Evolutionary conservation across 2,113 vertebrate genomes (phyloP).

Genomic region (Oryzias melastigma): DNA sequence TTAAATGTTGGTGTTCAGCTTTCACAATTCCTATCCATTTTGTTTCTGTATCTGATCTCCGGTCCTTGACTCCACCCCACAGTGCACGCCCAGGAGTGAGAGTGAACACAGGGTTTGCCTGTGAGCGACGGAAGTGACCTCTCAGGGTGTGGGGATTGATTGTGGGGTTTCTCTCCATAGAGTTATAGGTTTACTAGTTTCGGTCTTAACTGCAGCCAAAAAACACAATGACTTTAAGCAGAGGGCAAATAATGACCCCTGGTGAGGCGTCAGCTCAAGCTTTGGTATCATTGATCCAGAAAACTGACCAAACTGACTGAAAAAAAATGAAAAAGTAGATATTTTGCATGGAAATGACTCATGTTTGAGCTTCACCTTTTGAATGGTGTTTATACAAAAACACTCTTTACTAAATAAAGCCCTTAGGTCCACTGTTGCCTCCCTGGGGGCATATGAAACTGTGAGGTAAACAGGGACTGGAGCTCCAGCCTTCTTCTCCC

Average conservation of each 20-base stretch:
- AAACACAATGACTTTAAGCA: constrained; percentile 58
- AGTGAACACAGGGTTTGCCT: constrained; percentile 52
- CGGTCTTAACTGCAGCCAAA: constrained; percentile 54
- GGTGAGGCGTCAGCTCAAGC: constrained; percentile 22
- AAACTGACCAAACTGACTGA: constrained; percentile 40
- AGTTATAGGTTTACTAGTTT: constrained; percentile 41
- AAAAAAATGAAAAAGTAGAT: constrained; percentile 15
- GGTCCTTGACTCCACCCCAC: constrained; percentile 15
- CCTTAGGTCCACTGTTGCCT: constrained; percentile 37
- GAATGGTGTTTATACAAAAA: constrained; percentile 12
- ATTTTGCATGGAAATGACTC: not conserved
- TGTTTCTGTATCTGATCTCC: constrained; percentile 15
- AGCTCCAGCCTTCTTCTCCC: constrained; percentile 47
- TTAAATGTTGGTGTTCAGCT: constrained; percentile 6
- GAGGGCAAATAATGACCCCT: constrained; percentile 27
- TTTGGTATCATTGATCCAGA: constrained; percentile 47
- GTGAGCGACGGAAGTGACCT: constrained; percentile 37
- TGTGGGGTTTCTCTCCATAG: constrained; percentile 53
- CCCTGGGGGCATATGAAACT: constrained; percentile 57
- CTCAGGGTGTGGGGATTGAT: constrained; percentile 52
- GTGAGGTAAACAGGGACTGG: constrained; percentile 57
- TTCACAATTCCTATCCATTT: constrained; percentile 13
- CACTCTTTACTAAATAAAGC: constrained; percentile 15
- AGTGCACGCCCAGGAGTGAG: constrained; percentile 21
- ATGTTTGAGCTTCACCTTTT: not conserved